A percentile compares a stretch with the other conserved stretches of the same genome.
Conservation (phyloP, 1,140 invertebrate species). For the Adelges cooleyi region DNA sequence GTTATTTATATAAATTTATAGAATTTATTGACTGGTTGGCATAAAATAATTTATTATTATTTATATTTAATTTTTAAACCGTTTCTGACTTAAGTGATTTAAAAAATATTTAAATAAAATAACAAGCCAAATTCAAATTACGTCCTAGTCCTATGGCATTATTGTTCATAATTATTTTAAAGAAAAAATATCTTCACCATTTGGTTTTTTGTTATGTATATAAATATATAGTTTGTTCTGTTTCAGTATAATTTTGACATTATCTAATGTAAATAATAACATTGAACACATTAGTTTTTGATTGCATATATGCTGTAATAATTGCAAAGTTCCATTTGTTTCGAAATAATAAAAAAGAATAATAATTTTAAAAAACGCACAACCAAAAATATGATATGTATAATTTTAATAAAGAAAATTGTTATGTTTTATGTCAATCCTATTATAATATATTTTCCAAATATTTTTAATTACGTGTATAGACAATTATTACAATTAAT, state of each 20-base stretch:
- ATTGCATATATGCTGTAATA: conserved; percentile 11
- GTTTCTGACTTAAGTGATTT: too few species aligned
- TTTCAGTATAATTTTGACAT: conserved; percentile 8
- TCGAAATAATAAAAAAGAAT: neutral
- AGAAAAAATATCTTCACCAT: too few species aligned
- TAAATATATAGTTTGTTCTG: too few species aligned
- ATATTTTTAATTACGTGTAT: conserved; percentile 21
- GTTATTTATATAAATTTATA: too few species aligned
- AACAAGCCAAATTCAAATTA: neutral
- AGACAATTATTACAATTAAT: conserved; percentile 20
- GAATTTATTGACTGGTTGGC: neutral
- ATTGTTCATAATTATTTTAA: conserved; percentile 4
- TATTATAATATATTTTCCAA: conserved; percentile 18
- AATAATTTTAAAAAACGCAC: conserved; percentile 3
- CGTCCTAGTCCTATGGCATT: conserved; percentile 2
- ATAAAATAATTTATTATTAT: neutral
- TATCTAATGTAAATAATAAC: conserved; percentile 13
- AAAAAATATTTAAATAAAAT: too few species aligned
- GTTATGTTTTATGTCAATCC: conserved; percentile 5
- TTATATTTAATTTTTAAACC: too few species aligned
- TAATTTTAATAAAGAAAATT: conserved; percentile 19
- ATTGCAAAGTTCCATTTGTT: conserved; percentile 21
- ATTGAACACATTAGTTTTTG: conserved; percentile 13
- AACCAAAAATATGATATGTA: conserved; percentile 5
- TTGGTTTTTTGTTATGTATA: too few species aligned